These are phyloP conservation scores for Carassius gibelio DNA, from an alignment of 2,113 vertebrate species.

Conservation along the genomic window DNA sequence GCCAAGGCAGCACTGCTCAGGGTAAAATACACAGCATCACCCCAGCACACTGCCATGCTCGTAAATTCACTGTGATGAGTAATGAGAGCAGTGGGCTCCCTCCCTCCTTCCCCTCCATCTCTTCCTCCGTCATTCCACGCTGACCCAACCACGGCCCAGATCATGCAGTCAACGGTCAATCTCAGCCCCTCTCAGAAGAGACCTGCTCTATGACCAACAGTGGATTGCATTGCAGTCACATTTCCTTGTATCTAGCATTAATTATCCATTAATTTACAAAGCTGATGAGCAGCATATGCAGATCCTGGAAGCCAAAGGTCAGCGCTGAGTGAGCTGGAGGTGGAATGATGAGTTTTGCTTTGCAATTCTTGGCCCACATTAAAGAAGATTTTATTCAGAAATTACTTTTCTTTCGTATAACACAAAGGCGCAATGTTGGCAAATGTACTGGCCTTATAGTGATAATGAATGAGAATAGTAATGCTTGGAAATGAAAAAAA, in stretches of 20 bases:
- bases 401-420: not conserved
- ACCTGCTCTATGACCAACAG: conserved; percentile 23
- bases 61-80: conserved; percentile 48
- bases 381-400: not conserved
- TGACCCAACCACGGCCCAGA: not conserved
- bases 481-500: not conserved
- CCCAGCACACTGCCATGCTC: conserved; percentile 35
- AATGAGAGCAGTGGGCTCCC: not conserved
- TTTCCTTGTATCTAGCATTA: conserved; percentile 13
- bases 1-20: conserved; percentile 35
- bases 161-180: conserved; percentile 12
- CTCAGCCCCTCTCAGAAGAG: conserved; percentile 1
- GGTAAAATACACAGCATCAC: conserved; percentile 39
- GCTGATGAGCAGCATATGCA: conserved; percentile 25
- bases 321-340: not conserved
- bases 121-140: not conserved
- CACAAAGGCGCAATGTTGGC: not conserved
- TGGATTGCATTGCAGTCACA: conserved; percentile 19
- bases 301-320: conserved; percentile 9
- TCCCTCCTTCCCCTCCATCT: not conserved
- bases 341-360: conserved; percentile 17
- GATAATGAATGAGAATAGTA: not conserved
- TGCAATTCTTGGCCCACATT: conserved; percentile 5
- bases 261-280: conserved; percentile 39
- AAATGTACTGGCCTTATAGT: not conserved